phyloP scores from a whole-genome alignment of 2,888 invertebrate species.

The Sphaerophoria rueppellii region DNA sequence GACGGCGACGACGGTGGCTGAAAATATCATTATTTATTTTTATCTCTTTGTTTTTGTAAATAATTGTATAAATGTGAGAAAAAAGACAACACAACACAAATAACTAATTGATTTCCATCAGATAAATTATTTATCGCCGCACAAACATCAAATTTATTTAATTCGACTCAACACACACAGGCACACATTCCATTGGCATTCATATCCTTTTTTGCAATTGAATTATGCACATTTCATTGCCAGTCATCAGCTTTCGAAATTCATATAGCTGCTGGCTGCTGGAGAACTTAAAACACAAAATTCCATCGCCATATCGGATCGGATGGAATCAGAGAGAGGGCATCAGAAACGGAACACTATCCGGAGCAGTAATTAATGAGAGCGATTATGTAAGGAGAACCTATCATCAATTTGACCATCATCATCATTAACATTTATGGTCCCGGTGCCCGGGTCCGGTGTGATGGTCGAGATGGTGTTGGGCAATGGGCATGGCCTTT shows the following conservation, averaged over 20 bases:
- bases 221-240: constrained; percentile 63
- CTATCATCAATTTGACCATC: constrained; percentile 67
- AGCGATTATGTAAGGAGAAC: constrained; percentile 69
- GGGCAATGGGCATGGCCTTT: constrained; percentile 15
- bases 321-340: not conserved
- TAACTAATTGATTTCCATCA: constrained; percentile 72
- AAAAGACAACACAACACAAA: constrained; percentile 41
- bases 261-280: not conserved
- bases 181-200: constrained; percentile 42
- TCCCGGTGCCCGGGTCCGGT: not conserved
- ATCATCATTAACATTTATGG: constrained; percentile 43
- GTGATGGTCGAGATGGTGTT: not conserved
- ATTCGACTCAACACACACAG: constrained; percentile 30
- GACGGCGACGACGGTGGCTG: not conserved
- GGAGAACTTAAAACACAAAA: not conserved
- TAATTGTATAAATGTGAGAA: constrained; percentile 1
- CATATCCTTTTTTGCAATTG: constrained; percentile 46
- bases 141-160: constrained; percentile 64
- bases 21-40: constrained; percentile 31
- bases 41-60: not conserved
- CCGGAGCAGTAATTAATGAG: constrained; percentile 65
- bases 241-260: constrained; percentile 1
- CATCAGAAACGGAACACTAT: constrained; percentile 12
- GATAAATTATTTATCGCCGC: constrained; percentile 67
- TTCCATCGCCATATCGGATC: not conserved